These are phyloP conservation scores for Thymelicus lineola DNA, from an alignment of 2,888 invertebrate genomes.

Conservation along the genomic window DNA sequence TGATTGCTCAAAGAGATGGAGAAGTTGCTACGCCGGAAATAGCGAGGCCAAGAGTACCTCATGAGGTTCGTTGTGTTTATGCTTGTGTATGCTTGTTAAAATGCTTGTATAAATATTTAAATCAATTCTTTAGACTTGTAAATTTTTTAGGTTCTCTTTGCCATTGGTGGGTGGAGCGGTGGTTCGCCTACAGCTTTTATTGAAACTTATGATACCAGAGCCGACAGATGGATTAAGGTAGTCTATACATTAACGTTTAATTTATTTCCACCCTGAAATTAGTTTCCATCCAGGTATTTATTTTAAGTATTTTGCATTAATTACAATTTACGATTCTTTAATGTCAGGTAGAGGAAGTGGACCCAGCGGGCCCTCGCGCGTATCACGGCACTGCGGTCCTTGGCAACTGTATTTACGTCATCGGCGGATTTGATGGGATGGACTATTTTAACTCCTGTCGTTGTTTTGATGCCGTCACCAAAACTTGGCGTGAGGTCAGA, in stretches of 20 bases:
- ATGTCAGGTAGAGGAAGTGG: conserved; percentile 89
- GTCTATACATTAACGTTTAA: no score
- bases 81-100: not conserved
- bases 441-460: conserved; percentile 95
- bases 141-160: conserved; percentile 88
- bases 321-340: not conserved
- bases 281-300: not conserved
- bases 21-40: conserved; percentile 94
- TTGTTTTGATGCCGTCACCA: conserved; percentile 93
- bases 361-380: conserved; percentile 93
- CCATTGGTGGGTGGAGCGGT: conserved; percentile 84
- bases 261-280: no score
- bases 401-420: conserved; percentile 93
- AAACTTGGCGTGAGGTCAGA: conserved; percentile 91
- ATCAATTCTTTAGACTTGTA: not conserved
- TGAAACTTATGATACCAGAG: conserved; percentile 95
- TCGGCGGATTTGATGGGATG: conserved; percentile 97
- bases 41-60: conserved; percentile 93
- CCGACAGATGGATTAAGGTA: conserved; percentile 94
- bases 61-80: conserved; percentile 81
- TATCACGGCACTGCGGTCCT: conserved; percentile 97
- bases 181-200: conserved; percentile 91
- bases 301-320: not conserved
- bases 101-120: not conserved
- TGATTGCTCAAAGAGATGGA: conserved; percentile 91